A percentile compares a stretch with the other conserved stretches of the same genome.
These are phyloP conservation scores for Eptatretus atami DNA, from an alignment of 2,797 vertebrate species.

Conservation along the genomic window DNA sequence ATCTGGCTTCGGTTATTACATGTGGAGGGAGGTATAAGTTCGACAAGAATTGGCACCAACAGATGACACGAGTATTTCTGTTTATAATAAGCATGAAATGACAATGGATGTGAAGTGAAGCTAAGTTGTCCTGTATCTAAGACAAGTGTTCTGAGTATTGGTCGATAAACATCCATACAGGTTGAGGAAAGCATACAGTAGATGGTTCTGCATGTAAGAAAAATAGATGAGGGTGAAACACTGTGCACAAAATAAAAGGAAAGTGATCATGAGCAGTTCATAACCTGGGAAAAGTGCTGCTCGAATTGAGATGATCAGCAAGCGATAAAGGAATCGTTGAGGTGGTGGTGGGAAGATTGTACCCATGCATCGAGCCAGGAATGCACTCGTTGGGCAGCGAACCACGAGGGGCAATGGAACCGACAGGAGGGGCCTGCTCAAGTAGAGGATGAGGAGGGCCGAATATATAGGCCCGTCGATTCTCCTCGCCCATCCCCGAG, in stretches of 20 bases:
- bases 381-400: background rate
- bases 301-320: background rate
- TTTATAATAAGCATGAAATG: too few relatives aligned
- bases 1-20: too few relatives aligned
- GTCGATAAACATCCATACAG: too few relatives aligned
- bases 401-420: background rate
- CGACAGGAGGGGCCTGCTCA: background rate
- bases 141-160: too few relatives aligned
- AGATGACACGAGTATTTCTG: too few relatives aligned
- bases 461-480: conserved; percentile 1
- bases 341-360: background rate
- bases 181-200: too few relatives aligned
- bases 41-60: too few relatives aligned
- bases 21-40: too few relatives aligned
- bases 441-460: conserved; percentile 3
- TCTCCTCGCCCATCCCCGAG: conserved; percentile 2
- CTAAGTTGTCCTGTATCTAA: too few relatives aligned
- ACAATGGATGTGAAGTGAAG: too few relatives aligned
- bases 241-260: background rate
- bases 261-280: background rate
- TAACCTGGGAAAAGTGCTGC: conserved; percentile 5
- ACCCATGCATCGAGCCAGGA: background rate
- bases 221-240: too few relatives aligned
- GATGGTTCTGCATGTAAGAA: too few relatives aligned
- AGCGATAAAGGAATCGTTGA: background rate